Conservation (phyloP, 2,113 vertebrate species). For the Physeter macrocephalus region DNA sequence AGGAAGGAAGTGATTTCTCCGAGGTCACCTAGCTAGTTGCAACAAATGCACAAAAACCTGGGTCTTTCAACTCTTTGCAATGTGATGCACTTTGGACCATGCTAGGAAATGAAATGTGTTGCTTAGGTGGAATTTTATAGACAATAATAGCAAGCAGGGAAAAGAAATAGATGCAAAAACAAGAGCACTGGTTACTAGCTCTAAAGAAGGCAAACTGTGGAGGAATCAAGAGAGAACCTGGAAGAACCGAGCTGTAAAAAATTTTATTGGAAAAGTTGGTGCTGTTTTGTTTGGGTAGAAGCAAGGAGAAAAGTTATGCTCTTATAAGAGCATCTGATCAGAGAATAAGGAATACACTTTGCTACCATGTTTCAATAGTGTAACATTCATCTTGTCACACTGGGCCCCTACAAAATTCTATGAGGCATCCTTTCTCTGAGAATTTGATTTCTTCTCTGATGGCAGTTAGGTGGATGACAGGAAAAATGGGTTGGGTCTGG, state of each 20-base stretch:
- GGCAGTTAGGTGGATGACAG: not conserved
- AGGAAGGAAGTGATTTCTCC: not conserved
- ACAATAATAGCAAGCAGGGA: not conserved
- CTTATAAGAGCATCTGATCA: not conserved
- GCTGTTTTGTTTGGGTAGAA: not conserved
- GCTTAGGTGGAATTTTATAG: not conserved
- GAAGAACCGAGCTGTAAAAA: not conserved
- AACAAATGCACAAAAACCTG: not conserved
- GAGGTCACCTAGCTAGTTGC: not conserved
- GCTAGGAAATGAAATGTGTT: not conserved
- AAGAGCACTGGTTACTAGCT: not conserved
- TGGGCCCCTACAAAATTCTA: not conserved
- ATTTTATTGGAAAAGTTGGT: not conserved
- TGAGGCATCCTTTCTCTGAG: not conserved
- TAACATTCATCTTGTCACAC: not conserved
- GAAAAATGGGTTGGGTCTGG: not conserved
- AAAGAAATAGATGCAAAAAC: not conserved
- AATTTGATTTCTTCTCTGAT: not conserved
- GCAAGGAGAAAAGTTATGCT: not conserved
- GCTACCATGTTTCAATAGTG: not conserved
- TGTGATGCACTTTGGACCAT: not conserved
- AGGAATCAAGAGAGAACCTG: not conserved
- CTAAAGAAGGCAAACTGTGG: not conserved
- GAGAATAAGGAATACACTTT: not conserved
- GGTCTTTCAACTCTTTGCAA: not conserved